Evolutionary conservation across 2,113 vertebrate species (phyloP).

Genomic region (Catharus bicknelli): DNA sequence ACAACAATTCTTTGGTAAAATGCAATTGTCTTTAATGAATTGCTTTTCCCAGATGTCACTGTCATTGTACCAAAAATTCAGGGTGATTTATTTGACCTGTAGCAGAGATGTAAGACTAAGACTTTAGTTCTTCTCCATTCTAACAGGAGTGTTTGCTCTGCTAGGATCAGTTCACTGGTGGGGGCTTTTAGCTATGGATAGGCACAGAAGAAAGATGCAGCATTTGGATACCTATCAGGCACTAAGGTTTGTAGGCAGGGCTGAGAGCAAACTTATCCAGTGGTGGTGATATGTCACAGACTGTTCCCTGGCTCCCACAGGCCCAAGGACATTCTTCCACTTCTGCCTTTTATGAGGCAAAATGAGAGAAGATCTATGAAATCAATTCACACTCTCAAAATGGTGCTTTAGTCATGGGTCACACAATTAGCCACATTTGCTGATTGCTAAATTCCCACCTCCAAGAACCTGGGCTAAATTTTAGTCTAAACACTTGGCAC

Average conservation of each 20-base stretch:
- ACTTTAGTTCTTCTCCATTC: neutral
- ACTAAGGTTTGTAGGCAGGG: neutral
- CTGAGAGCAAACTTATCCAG: neutral
- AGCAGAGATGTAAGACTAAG: neutral
- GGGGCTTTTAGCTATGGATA: neutral
- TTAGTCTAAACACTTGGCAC: neutral
- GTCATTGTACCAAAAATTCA: neutral
- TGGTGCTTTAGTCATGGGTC: neutral
- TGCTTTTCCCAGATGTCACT: neutral
- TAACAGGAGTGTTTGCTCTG: neutral
- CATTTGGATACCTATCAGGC: neutral
- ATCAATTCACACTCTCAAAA: constrained; percentile 1
- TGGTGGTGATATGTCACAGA: neutral
- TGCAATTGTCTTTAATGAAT: neutral
- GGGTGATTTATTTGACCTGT: neutral
- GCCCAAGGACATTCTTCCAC: neutral
- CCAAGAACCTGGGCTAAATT: neutral
- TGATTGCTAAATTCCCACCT: neutral
- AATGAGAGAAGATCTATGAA: neutral
- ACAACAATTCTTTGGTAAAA: neutral
- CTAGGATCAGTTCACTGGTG: neutral
- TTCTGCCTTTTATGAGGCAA: neutral
- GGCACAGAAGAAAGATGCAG: neutral
- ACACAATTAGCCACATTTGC: neutral
- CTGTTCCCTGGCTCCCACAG: neutral